phyloP scores from a whole-genome alignment of 2,113 vertebrate genomes.

The Lamprologus sp. region DNA sequence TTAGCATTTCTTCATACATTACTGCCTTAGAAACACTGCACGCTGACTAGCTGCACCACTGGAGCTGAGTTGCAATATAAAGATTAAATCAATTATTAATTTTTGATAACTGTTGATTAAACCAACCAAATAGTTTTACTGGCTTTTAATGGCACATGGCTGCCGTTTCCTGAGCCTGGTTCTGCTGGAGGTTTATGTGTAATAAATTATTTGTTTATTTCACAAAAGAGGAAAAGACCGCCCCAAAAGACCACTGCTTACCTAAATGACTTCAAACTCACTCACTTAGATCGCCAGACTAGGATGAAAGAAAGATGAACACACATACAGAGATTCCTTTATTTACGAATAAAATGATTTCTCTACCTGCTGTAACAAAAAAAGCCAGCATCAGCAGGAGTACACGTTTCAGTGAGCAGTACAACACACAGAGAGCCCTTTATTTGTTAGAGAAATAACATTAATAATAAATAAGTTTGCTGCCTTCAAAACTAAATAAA shows the following conservation, averaged over 20 bases:
- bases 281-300: too few relatives aligned
- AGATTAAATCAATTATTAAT: background rate
- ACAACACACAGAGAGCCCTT: background rate
- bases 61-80: background rate
- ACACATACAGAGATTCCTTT: background rate
- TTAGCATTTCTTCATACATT: background rate
- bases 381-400: background rate
- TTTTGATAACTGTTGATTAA: background rate
- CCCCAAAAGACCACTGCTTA: background rate
- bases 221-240: background rate
- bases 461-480: background rate
- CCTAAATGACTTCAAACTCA: background rate
- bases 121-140: background rate
- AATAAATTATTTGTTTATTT: background rate
- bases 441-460: background rate
- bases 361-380: background rate
- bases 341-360: background rate
- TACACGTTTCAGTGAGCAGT: background rate
- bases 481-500: background rate
- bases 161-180: background rate
- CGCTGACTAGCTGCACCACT: background rate
- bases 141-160: background rate
- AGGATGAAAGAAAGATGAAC: background rate
- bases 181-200: background rate
- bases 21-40: background rate